These are phyloP conservation scores for Callaeas wilsoni DNA, from an alignment of 2,113 vertebrate species.

Conservation along the genomic window DNA sequence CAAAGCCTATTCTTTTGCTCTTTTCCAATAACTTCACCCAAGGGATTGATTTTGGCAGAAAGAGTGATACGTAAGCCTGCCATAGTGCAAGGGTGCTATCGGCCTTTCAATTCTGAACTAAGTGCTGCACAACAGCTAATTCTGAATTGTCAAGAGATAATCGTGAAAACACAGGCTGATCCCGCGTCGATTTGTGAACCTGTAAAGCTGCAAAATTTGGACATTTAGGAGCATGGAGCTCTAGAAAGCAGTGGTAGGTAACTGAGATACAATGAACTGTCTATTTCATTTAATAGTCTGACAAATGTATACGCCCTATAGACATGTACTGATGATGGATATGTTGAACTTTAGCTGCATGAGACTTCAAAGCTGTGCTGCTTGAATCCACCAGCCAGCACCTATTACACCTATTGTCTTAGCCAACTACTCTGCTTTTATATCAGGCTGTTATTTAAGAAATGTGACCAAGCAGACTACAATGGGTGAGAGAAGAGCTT, in stretches of 20 bases:
- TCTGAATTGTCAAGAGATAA: background rate
- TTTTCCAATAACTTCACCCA: background rate
- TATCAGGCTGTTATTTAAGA: background rate
- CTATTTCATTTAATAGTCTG: background rate
- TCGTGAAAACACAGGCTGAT: background rate
- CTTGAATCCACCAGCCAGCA: background rate
- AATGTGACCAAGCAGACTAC: background rate
- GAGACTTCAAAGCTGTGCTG: background rate
- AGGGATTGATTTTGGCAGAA: background rate
- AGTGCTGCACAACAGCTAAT: background rate
- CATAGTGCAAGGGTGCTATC: fast-evolving
- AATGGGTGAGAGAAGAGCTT: background rate
- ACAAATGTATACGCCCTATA: background rate
- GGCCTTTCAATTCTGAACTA: background rate
- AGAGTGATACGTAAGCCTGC: background rate
- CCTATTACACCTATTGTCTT: background rate
- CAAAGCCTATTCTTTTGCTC: background rate
- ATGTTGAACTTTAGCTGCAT: background rate
- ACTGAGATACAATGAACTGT: background rate
- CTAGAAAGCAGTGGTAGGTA: background rate
- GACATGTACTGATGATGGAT: background rate
- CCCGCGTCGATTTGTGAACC: background rate
- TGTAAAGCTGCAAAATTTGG: background rate
- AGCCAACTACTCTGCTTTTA: background rate
- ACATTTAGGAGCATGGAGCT: background rate